phyloP scores from a whole-genome alignment of 2,888 invertebrate genomes.

The Dendrolimus houi region DNA sequence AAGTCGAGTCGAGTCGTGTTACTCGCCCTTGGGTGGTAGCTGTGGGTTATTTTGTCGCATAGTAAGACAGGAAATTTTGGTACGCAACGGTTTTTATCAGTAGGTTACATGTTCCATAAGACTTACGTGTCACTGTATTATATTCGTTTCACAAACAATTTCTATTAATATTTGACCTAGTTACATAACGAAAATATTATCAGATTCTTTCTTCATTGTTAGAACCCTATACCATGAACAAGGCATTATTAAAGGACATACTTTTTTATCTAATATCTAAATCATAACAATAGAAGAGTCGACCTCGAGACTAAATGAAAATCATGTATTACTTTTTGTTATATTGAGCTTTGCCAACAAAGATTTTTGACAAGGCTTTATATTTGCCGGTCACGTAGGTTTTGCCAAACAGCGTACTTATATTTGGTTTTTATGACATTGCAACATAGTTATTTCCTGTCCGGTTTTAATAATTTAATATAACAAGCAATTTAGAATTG shows the following conservation, averaged over 20 bases:
- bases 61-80: no score
- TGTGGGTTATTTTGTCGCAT: no score
- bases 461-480: slow-evolving; percentile 8
- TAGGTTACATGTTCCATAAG: no score
- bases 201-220: neutral
- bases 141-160: no score
- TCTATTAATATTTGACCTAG: neutral
- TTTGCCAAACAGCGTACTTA: slow-evolving; percentile 22
- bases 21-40: no score
- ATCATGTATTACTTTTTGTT: slow-evolving; percentile 9
- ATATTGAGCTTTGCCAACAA: slow-evolving; percentile 12
- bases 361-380: slow-evolving; percentile 35
- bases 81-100: no score
- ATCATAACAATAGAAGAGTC: slow-evolving; percentile 20
- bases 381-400: slow-evolving; percentile 48
- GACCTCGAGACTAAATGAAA: slow-evolving; percentile 25
- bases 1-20: no score
- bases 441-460: slow-evolving; percentile 36
- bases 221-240: neutral
- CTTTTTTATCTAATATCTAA: slow-evolving; percentile 8
- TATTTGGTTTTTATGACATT: slow-evolving; percentile 29
- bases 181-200: neutral
- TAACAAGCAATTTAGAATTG: neutral
- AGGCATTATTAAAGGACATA: neutral
- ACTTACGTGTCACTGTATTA: no score